Evolutionary conservation across 2,888 invertebrate species (phyloP).

Genomic region (Hypsopygia costalis): DNA sequence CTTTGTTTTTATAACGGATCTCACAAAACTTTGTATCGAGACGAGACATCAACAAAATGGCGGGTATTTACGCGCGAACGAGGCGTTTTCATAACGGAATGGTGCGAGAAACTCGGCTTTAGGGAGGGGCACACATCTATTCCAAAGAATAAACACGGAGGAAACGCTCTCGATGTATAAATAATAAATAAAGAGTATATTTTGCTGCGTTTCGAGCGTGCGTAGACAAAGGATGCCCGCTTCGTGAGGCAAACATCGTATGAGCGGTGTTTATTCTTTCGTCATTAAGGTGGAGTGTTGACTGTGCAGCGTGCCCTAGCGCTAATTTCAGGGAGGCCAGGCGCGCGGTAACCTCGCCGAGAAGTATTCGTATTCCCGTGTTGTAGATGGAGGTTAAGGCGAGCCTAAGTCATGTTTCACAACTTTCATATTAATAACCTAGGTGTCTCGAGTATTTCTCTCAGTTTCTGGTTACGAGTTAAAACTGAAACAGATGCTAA

Average conservation of each 20-base stretch:
- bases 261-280: conserved; percentile 65
- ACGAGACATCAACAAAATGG: conserved; percentile 44
- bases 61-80: conserved; percentile 35
- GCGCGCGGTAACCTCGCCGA: not conserved
- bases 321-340: conserved; percentile 64
- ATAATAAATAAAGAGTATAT: conserved; percentile 74
- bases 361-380: conserved; percentile 4
- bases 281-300: conserved; percentile 73
- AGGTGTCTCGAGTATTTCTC: too few species aligned
- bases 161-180: conserved; percentile 72
- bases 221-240: conserved; percentile 68
- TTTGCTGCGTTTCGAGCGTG: conserved; percentile 61
- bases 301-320: conserved; percentile 48
- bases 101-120: conserved; percentile 38
- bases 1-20: conserved; percentile 59
- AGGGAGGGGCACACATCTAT: conserved; percentile 63
- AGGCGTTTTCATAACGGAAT: conserved; percentile 44
- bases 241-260: conserved; percentile 51
- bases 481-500: too few species aligned
- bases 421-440: too few species aligned
- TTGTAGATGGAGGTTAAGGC: conserved; percentile 3
- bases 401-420: not conserved
- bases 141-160: conserved; percentile 71
- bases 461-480: too few species aligned
- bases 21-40: conserved; percentile 31